Evolutionary conservation across 2,113 vertebrate genomes (phyloP), one percentile per base, ranked within the genome.

Genomic region (Rhagologus leucostigma): DNA sequence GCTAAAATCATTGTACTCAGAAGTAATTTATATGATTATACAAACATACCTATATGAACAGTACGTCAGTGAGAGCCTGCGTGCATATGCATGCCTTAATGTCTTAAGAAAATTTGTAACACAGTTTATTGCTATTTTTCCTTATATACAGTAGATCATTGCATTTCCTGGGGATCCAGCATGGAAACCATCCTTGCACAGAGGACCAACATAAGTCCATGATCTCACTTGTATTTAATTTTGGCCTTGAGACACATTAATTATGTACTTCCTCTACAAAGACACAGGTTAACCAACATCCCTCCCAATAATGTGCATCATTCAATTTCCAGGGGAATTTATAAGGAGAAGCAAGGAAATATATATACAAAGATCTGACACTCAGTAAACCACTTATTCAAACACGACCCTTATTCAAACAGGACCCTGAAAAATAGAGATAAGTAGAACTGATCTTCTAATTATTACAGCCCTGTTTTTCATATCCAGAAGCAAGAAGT

Each of bases 161-260:
- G 41, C 14, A 55, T 78, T 73, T 87, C 23, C 35, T 88, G 26
- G 10, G 29, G 16, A 64, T 64, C 19, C 32, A 78, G 53, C 1
- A 16, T 6, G 16, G 37, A 83, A 92, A 53, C 4, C 26, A 29
- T 55, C 59, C 59, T 73, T 59, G 42, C 60, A 62, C 20, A 81
- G 39, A 70, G 19, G 23, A 77, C 30, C 37, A 68, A 3, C 0
- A 0, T n/a, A 65, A 78, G 10, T n/a, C 46, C 11, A 23, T 29
- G 17, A 67, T n/a, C 46, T 62, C 39, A 77, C 17, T 29, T 73
- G 13, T 24, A 57, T 27, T 77, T 78, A 2, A 81, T 81, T 87
- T 80, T 49, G n/a, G 26, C 37, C 15, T 49, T 70, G 32, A 91
- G 75, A 76, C 19, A 74, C 12, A 75, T 23, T 35, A 75, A 70